Evolutionary conservation across 2,113 vertebrate genomes (phyloP), one percentile per base, ranked within the genome.

Genomic region (Percopsis transmontana): DNA sequence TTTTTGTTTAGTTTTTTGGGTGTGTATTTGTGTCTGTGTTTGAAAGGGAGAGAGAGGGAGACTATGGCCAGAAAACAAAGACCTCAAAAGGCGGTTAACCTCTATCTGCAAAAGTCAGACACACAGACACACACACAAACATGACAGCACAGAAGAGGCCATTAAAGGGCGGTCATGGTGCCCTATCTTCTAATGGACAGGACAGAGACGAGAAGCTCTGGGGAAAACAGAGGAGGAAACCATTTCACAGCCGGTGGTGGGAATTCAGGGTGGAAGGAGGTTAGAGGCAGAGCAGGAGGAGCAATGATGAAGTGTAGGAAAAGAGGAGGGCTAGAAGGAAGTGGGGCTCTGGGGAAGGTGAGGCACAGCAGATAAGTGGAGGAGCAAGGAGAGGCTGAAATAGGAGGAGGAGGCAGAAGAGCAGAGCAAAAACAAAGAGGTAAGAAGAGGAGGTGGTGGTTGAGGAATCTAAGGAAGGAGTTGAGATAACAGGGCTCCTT

Each of bases 101-200:
- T 33, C 3, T 33, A 33, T 33, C 27, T 33, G 27, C 27, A 33
- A 33, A 33, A 33, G 27, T 33, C 27, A 33, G 18, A 60, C 40
- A 16, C 58, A 60, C 58, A 60, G 18, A 60, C 40, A 45, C 58
- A 44, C 58, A 24, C 58, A 45, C 40, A 15, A 40, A 60, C 40
- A 45, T 20, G 44, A 19, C 21, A 40, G 44, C 58, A 59, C 58
- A 47, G 42, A 61, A 21, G 23, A 51, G 60, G 24, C 51, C 51
- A 54, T 54, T 54, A 54, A 21, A 54, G 20, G 27, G 45, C 21
- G 11, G 44, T 18, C 44, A 62, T 16, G 45, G 44, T 54, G 20
- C 23, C 24, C 23, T 33, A 55, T 55, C 53, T 33, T 8, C 23
- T 55, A 55, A 55, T 55, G 53, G 47, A 51, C 15, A 51, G 18